These are phyloP conservation scores for Stegastes partitus DNA, from an alignment of 2,113 vertebrate species.

Conservation along the genomic window DNA sequence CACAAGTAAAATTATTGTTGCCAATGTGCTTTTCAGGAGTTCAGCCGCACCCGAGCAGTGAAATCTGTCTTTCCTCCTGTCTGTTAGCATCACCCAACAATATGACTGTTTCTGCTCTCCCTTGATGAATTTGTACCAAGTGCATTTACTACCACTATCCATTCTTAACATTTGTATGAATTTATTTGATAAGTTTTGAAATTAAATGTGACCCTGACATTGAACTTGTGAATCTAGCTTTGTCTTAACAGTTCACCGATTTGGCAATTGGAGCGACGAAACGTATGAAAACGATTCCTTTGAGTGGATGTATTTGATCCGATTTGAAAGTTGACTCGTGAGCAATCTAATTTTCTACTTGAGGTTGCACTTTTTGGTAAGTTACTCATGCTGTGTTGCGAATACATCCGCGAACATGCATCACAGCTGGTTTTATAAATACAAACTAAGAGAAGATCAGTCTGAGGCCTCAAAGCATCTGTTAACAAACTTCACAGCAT, in stretches of 20 bases:
- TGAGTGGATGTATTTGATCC: no score
- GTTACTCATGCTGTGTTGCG: no score
- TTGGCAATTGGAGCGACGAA: no score
- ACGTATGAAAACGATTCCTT: no score
- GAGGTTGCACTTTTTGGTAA: no score
- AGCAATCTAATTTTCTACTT: neutral
- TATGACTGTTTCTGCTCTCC: slow-evolving; percentile 89
- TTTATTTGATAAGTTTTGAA: slow-evolving; percentile 92
- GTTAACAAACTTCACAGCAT: neutral
- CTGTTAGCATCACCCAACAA: slow-evolving; percentile 86
- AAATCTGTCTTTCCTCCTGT: slow-evolving; percentile 73
- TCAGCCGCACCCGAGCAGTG: slow-evolving; percentile 30
- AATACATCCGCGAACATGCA: no score
- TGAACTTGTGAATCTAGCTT: slow-evolving; percentile 79
- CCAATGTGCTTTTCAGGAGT: slow-evolving; percentile 46
- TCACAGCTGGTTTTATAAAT: no score
- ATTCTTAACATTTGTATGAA: slow-evolving; percentile 98
- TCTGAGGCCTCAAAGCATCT: neutral
- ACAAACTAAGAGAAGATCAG: no score
- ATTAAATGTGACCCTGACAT: slow-evolving; percentile 99
- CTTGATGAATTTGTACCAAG: slow-evolving; percentile 93
- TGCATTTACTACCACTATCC: slow-evolving; percentile 93
- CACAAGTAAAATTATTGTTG: slow-evolving; percentile 17
- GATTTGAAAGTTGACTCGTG: neutral
- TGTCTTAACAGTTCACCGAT: slow-evolving; percentile 34